Base-by-base conservation (phyloP, 2,888 invertebrate species). In the Cephus runcator region DNA sequence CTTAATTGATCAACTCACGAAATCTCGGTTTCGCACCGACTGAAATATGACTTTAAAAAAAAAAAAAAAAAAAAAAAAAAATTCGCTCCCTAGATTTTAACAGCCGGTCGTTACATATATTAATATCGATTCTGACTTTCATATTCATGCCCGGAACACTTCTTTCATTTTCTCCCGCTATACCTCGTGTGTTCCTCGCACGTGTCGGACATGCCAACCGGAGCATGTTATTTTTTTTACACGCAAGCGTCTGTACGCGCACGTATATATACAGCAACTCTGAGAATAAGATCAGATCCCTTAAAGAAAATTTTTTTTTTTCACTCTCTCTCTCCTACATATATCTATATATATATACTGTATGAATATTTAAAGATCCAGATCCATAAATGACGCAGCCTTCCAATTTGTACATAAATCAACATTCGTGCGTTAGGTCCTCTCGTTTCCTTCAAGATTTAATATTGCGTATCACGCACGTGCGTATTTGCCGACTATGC, bases 401-500 rank as follows among this genome's bases (percentile, higher is more conserved):
- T 40, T 15, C 15, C 15, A 12, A 9, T 56, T 56, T 56, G 9
- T 56, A 56, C 15, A 56, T 56, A 56, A 56, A 15, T 23, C 23
- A 56, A 56, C 56, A 56, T 56, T 56, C 23, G 23, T 23, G 9
- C 56, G 23, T 56, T 15, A 56, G 6, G 23, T 56, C 23, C 9
- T 23, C 23, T 9, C 74, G 71, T 79, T 81, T 81, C 73, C 80
- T 81, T 80, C 76, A 80, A 77, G 23, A 56, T 23, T 77, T 75
- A 36, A 56, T 69, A 40, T 69, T 77, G 75, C 73, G 76, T 76
- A 56, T 73, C 56, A 40, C 75, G 78, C 76, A 71, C 73, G 81
- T 81, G 80, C 77, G 34, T 74, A 69, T 12, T 78, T 79, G 80
- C 80, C 76, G 83, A 82, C 77, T 56, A 83, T 83, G 82, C 82